phyloP scores from a whole-genome alignment of 2,113 vertebrate species.

The Microtus oregoni region DNA sequence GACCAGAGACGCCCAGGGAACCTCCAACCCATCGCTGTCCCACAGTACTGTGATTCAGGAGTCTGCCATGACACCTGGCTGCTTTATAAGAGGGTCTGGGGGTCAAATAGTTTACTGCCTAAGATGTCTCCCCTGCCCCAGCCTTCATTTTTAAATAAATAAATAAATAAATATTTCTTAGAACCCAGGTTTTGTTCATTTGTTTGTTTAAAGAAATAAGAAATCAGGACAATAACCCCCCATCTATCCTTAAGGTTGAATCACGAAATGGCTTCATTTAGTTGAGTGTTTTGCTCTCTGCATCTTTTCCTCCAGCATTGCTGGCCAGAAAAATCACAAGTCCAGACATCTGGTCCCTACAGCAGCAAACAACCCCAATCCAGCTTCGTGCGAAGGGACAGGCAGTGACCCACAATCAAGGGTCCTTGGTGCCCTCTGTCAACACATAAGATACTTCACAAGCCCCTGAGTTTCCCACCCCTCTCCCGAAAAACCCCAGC shows the following conservation, averaged over 20 bases:
- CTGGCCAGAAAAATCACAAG: background rate
- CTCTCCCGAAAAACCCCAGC: background rate
- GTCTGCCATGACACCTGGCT: background rate
- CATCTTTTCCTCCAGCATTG: too few relatives aligned
- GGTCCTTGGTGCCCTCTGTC: background rate
- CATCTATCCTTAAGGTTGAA: background rate
- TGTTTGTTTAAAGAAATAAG: background rate
- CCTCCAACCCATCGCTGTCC: background rate
- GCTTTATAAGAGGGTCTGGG: background rate
- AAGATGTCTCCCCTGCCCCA: background rate
- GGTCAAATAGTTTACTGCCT: background rate
- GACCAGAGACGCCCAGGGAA: background rate
- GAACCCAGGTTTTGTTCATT: background rate
- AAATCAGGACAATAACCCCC: background rate
- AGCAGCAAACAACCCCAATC: background rate
- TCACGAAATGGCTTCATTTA: background rate
- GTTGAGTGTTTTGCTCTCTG: accelerated
- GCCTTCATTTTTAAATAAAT: background rate
- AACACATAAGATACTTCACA: background rate
- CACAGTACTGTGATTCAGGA: background rate
- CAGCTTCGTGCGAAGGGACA: accelerated
- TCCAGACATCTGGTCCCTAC: background rate
- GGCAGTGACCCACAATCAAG: accelerated
- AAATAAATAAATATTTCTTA: background rate
- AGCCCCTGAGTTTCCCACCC: background rate